Evolutionary conservation across 2,113 vertebrate species (phyloP).

Genomic region (Sebastes schlegelii): DNA sequence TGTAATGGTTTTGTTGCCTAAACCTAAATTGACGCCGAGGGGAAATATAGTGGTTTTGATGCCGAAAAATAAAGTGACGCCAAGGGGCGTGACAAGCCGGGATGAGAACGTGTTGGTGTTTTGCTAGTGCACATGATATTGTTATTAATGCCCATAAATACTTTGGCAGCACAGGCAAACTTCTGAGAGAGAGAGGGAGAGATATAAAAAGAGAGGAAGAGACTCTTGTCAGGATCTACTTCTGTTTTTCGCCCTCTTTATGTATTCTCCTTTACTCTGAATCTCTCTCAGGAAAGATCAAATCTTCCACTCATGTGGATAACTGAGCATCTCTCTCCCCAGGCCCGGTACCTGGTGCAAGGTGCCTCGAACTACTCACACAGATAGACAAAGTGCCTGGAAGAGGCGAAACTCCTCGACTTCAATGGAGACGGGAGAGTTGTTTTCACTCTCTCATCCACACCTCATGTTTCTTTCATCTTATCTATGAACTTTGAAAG

Average conservation of each 20-base stretch:
- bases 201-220: neutral
- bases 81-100: too few species aligned
- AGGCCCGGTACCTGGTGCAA: slow-evolving; percentile 24
- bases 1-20: too few species aligned
- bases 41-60: too few species aligned
- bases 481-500: slow-evolving; percentile 30
- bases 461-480: slow-evolving; percentile 45
- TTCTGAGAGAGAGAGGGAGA: neutral
- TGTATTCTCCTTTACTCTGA: slow-evolving; percentile 13
- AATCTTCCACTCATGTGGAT: neutral
- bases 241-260: neutral
- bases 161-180: neutral
- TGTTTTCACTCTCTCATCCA: slow-evolving; percentile 30
- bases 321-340: slow-evolving; percentile 7
- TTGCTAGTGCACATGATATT: neutral
- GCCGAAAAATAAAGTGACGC: too few species aligned
- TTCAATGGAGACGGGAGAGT: slow-evolving; percentile 19
- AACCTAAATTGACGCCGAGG: too few species aligned
- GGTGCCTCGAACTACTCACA: neutral
- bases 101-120: too few species aligned
- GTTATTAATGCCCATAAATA: neutral
- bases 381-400: slow-evolving; percentile 8
- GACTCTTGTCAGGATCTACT: neutral
- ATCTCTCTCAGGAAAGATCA: slow-evolving; percentile 34
- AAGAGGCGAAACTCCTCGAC: slow-evolving; percentile 21